Conservation (phyloP, 2,113 vertebrate genomes). For the Cariama cristata region DNA sequence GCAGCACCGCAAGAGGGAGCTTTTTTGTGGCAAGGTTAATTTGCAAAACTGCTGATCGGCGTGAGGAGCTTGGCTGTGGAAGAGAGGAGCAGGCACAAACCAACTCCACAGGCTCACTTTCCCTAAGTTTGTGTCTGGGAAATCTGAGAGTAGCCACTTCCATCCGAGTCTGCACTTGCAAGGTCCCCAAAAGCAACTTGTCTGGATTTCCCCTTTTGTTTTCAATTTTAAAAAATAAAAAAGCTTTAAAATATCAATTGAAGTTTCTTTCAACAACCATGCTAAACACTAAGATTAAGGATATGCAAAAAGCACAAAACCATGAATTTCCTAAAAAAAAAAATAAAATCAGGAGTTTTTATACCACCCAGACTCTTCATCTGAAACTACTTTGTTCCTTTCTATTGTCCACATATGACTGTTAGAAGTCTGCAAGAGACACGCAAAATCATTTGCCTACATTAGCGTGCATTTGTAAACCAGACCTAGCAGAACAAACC, state of each 20-base stretch:
- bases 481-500: background rate
- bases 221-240: background rate
- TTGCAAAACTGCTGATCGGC: background rate
- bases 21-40: background rate
- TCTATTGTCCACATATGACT: background rate
- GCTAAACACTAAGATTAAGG: background rate
- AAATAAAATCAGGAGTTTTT: background rate
- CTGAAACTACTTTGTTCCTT: background rate
- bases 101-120: background rate
- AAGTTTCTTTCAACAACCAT: background rate
- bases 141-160: too few species aligned
- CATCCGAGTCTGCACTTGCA: background rate
- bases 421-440: background rate
- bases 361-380: background rate
- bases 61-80: background rate
- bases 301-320: background rate
- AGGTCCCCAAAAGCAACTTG: background rate
- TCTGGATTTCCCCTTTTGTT: background rate
- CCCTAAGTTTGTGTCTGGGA: background rate
- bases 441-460: background rate
- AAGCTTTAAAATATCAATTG: background rate
- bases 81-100: background rate
- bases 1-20: slow-evolving; percentile 49
- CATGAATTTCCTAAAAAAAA: background rate
- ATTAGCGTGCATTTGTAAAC: rapidly evolving